These are phyloP conservation scores for Nothobranchius kuhntae DNA, from an alignment of 2,113 vertebrate genomes.

Conservation along the genomic window DNA sequence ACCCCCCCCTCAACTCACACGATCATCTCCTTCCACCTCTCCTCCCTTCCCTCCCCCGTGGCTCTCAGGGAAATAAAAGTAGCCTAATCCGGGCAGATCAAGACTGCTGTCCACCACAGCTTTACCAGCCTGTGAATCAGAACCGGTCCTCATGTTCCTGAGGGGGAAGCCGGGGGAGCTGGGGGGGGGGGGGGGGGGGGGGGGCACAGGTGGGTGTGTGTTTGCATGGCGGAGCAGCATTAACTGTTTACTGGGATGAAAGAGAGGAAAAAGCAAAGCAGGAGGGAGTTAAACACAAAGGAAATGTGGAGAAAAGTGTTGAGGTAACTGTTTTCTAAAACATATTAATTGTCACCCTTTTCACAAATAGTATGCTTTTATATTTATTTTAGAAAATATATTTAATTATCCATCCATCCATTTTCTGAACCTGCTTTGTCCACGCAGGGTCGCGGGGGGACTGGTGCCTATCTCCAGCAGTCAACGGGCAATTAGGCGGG, in stretches of 20 bases:
- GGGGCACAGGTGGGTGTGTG: conserved; percentile 53
- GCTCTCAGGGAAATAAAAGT: conserved; percentile 75
- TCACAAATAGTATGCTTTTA: no score
- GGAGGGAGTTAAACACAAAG: conserved; percentile 16
- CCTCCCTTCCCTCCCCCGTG: conserved; percentile 18
- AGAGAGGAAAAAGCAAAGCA: conserved; percentile 13
- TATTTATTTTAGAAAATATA: no score
- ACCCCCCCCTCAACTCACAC: no score
- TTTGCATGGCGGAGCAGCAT: conserved; percentile 53
- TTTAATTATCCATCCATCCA: no score
- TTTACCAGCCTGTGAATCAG: conserved; percentile 75
- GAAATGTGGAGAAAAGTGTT: conserved; percentile 23
- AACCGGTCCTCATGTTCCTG: conserved; percentile 68
- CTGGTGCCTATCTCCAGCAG: no score
- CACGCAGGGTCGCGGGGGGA: no score
- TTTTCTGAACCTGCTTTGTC: no score
- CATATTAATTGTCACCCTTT: neutral
- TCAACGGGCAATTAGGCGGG: no score
- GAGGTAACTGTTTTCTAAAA: neutral
- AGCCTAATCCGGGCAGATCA: conserved; percentile 78
- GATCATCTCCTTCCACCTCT: conserved; percentile 27
- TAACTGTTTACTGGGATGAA: conserved; percentile 12
- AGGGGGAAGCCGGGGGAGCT: conserved; percentile 45
- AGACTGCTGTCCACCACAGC: conserved; percentile 73
- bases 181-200: neutral